These are phyloP conservation scores for Drosophila formosana DNA, from an alignment of 2,888 invertebrate genomes.

Conservation along the genomic window DNA sequence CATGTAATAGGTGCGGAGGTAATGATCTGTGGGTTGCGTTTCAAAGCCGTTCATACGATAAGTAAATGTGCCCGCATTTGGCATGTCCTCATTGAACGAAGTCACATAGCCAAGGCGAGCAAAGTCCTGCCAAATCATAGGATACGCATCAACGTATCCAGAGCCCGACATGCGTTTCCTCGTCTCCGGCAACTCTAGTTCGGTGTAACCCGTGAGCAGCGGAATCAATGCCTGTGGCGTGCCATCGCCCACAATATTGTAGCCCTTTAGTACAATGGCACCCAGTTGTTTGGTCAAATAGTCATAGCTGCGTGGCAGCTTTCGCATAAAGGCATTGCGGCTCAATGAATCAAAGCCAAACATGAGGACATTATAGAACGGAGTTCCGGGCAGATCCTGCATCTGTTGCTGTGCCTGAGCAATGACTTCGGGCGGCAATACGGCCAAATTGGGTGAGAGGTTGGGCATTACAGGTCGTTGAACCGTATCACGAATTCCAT, in stretches of 20 bases:
- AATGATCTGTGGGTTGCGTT: slow-evolving; percentile 94
- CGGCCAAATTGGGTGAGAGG: slow-evolving; percentile 59
- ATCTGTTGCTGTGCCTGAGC: slow-evolving; percentile 65
- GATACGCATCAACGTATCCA: slow-evolving; percentile 90
- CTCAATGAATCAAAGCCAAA: slow-evolving; percentile 96
- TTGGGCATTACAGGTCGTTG: slow-evolving; percentile 64
- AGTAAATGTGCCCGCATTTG: slow-evolving; percentile 94
- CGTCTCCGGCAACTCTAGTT: slow-evolving; percentile 95
- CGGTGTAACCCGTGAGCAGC: slow-evolving; percentile 93
- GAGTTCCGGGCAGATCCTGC: slow-evolving; percentile 56
- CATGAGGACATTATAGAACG: slow-evolving; percentile 90
- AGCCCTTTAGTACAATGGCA: slow-evolving; percentile 90
- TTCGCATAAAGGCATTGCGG: slow-evolving; percentile 91
- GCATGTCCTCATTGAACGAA: slow-evolving; percentile 95
- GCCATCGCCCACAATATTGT: slow-evolving; percentile 94
- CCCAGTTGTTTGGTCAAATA: slow-evolving; percentile 88
- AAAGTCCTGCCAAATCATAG: slow-evolving; percentile 94
- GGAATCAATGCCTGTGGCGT: slow-evolving; percentile 95
- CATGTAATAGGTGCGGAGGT: slow-evolving; percentile 92
- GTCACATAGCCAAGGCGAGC: slow-evolving; percentile 90
- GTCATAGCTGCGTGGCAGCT: slow-evolving; percentile 91
- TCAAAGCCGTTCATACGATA: slow-evolving; percentile 95
- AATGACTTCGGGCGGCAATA: slow-evolving; percentile 61
- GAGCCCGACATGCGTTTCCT: slow-evolving; percentile 89
- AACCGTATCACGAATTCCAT: slow-evolving; percentile 86